Percentiles rank a stretch among this genome's conserved stretches.
Evolutionary conservation across 2,113 vertebrate genomes (phyloP).

Genomic region (Mustela lutreola): DNA sequence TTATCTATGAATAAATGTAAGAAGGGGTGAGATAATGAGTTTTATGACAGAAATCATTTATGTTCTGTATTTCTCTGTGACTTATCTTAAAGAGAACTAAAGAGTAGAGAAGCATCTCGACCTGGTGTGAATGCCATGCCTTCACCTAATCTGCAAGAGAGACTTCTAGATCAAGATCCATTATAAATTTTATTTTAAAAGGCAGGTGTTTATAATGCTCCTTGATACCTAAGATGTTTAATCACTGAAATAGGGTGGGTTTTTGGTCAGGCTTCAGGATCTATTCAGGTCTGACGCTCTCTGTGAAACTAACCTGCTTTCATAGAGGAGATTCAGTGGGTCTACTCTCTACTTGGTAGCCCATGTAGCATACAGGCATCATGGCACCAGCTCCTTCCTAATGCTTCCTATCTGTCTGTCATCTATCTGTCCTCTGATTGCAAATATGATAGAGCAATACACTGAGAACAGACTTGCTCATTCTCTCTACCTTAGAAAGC

Average conservation of each 20-base stretch:
- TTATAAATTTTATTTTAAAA: slow-evolving; percentile 4
- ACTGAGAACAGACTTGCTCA: not conserved
- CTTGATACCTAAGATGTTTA: not conserved
- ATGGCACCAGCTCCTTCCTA: not conserved
- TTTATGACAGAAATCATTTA: not conserved
- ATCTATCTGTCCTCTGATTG: not conserved
- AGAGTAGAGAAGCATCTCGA: not conserved
- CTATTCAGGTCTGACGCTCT: not conserved
- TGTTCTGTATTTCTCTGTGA: not conserved
- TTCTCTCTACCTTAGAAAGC: not conserved
- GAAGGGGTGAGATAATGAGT: not conserved
- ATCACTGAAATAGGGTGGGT: not conserved
- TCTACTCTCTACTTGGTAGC: accelerated
- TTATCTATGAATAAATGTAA: not conserved
- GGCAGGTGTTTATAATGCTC: not conserved
- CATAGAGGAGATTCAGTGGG: not conserved
- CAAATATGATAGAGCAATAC: not conserved
- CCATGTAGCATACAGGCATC: not conserved
- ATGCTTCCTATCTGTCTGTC: not conserved
- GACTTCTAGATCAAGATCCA: not conserved
- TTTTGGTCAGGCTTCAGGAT: not conserved
- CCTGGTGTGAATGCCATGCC: not conserved
- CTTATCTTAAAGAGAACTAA: not conserved
- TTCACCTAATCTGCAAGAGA: not conserved
- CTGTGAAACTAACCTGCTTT: not conserved